A percentile compares a stretch with the other conserved stretches of the same genome.
These are phyloP conservation scores for Cistogaster globosa DNA, from an alignment of 2,888 invertebrate species.

Conservation along the genomic window DNA sequence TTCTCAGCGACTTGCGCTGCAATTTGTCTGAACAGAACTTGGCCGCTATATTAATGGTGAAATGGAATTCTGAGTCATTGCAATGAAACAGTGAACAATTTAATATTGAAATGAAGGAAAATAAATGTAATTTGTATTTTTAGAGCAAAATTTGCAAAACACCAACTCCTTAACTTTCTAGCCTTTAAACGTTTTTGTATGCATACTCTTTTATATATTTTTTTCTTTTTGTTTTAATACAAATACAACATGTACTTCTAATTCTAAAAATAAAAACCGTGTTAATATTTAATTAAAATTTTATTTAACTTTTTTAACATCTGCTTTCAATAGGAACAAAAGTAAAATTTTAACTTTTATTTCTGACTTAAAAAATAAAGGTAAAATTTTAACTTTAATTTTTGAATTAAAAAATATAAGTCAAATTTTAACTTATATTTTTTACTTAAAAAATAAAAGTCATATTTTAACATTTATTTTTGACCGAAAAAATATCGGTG, in stretches of 20 bases:
- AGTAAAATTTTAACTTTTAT: neutral
- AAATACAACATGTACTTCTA: conserved; percentile 3
- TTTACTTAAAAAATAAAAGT: no score
- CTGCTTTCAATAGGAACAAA: neutral
- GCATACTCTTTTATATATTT: neutral
- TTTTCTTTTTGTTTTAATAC: conserved; percentile 14
- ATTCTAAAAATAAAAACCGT: conserved; percentile 1
- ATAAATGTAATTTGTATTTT: neutral
- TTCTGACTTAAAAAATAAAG: neutral
- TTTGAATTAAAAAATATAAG: neutral
- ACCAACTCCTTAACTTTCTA: neutral
- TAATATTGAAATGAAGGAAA: conserved; percentile 7
- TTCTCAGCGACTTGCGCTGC: neutral
- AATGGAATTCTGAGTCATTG: neutral
- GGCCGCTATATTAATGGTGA: conserved; percentile 7
- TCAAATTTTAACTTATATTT: no score
- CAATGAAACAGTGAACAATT: conserved; percentile 4
- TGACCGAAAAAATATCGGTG: no score
- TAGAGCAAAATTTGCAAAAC: conserved; percentile 24
- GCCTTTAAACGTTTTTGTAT: no score
- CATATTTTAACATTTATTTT: no score
- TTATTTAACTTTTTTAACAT: conserved; percentile 18
- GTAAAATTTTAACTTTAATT: neutral
- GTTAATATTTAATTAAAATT: conserved; percentile 9
- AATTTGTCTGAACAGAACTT: conserved; percentile 19